These are phyloP conservation scores for Oplegnathus fasciatus DNA, from an alignment of 2,113 vertebrate genomes.

Conservation along the genomic window DNA sequence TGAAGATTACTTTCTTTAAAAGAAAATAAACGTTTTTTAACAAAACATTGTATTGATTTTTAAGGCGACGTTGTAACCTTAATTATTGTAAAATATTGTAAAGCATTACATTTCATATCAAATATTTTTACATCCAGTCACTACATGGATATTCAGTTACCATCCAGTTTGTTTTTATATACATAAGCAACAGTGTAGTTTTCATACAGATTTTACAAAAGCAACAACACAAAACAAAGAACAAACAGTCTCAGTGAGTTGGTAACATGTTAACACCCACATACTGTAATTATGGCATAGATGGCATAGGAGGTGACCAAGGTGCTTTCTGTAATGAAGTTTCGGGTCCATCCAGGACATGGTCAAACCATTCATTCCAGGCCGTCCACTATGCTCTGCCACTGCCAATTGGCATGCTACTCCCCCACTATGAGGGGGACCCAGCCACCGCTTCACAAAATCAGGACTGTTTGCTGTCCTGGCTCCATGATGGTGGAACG, in stretches of 20 bases:
- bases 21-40: background rate
- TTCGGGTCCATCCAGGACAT: no score
- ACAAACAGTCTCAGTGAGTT: background rate
- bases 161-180: background rate
- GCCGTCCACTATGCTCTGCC: no score
- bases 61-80: conserved; percentile 65
- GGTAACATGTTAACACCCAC: background rate
- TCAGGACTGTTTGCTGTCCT: no score
- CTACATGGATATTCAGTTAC: background rate
- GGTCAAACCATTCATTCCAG: no score
- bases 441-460: no score
- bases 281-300: background rate
- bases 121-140: background rate
- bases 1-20: background rate
- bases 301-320: background rate
- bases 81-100: conserved; percentile 21
- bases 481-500: no score
- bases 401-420: no score
- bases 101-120: conserved; percentile 17
- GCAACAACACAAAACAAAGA: conserved; percentile 23
- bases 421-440: no score
- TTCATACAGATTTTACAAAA: conserved; percentile 23
- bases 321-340: background rate
- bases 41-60: conserved; percentile 26
- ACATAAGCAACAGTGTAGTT: background rate